Percentiles rank a stretch among this genome's conserved stretches.
Evolutionary conservation across 2,113 vertebrate species (phyloP).

Genomic region (Cettia cetti): DNA sequence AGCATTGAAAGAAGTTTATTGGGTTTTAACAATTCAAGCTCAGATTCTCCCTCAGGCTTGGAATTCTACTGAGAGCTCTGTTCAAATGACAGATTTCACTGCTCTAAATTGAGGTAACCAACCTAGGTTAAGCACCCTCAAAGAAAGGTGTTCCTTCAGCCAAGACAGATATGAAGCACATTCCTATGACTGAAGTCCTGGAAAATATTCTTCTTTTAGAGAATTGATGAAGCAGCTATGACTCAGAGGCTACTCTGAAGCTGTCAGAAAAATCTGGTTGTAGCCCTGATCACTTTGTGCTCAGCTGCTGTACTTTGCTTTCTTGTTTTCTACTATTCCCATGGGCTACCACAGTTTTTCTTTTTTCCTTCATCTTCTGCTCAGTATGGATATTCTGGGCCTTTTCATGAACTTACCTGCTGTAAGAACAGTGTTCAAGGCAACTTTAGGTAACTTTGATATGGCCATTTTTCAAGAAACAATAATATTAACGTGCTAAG

Average conservation of each 20-base stretch:
- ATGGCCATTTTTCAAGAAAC: not conserved
- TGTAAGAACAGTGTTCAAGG: not conserved
- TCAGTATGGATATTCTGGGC: not conserved
- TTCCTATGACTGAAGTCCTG: not conserved
- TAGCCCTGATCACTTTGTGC: not conserved
- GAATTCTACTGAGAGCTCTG: not conserved
- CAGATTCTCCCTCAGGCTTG: not conserved
- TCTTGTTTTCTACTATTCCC: not conserved
- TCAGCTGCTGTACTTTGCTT: not conserved
- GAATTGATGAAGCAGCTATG: not conserved
- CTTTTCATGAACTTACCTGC: not conserved
- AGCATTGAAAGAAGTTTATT: not conserved
- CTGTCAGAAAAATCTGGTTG: not conserved
- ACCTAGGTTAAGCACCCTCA: not conserved
- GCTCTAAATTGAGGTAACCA: not conserved
- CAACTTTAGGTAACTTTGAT: not conserved
- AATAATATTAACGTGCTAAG: not conserved
- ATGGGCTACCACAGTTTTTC: not conserved
- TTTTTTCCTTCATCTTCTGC: not conserved
- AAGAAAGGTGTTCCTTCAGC: not conserved
- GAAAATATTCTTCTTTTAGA: not conserved
- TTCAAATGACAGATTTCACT: not conserved
- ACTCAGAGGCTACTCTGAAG: not conserved
- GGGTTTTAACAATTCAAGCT: not conserved
- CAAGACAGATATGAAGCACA: not conserved